These are phyloP conservation scores for human (Homo sapiens) DNA, from an alignment of 2,113 vertebrate genomes.

Conservation along the genomic window DNA sequence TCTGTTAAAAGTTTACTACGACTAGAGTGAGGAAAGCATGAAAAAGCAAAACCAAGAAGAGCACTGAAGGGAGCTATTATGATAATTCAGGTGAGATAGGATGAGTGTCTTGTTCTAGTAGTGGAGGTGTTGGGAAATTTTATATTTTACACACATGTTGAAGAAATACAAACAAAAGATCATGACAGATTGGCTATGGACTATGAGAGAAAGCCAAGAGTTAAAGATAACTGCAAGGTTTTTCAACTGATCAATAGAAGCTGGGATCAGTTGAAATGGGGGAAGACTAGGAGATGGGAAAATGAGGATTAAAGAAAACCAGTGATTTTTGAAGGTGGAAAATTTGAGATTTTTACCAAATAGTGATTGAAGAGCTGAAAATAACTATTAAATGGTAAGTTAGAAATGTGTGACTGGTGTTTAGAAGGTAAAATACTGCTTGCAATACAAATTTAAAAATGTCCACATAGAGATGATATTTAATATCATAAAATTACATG, in stretches of 20 bases:
- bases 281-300: background rate
- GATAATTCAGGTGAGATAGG: background rate
- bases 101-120: background rate
- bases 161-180: background rate
- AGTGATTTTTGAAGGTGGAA: background rate
- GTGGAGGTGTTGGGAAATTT: background rate
- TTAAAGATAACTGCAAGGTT: background rate
- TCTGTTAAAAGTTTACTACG: background rate
- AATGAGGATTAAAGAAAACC: background rate
- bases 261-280: background rate
- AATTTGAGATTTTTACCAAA: background rate
- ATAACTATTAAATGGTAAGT: background rate
- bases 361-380: background rate
- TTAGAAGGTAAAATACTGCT: background rate
- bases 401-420: background rate
- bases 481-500: background rate
- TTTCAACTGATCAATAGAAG: background rate
- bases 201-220: background rate
- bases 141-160: background rate
- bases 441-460: background rate
- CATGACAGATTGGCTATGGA: background rate
- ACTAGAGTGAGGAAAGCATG: background rate
- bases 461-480: background rate
- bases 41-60: background rate
- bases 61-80: rapidly evolving